These are phyloP conservation scores for Upupa epops DNA, from an alignment of 2,113 vertebrate species.

Conservation along the genomic window DNA sequence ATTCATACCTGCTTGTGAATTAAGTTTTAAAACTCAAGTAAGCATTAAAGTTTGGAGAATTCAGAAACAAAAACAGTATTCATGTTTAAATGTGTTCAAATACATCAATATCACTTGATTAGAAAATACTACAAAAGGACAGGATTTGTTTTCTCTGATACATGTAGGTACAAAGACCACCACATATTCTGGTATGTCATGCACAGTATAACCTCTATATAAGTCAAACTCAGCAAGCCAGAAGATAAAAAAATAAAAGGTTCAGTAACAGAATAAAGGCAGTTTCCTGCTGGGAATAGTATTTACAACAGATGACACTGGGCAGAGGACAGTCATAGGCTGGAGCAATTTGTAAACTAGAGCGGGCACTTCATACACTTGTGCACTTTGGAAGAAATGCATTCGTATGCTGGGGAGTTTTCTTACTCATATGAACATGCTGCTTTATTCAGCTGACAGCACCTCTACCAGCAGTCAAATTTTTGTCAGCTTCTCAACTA, in stretches of 20 bases:
- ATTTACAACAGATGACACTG: not conserved
- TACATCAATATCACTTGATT: not conserved
- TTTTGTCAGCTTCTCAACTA: not conserved
- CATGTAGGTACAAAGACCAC: not conserved
- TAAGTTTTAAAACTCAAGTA: not conserved
- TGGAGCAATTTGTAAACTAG: not conserved
- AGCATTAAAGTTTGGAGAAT: not conserved
- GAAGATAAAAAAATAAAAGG: not conserved
- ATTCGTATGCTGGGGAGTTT: not conserved
- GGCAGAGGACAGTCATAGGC: fast-evolving
- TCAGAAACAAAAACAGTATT: not conserved
- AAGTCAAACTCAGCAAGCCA: not conserved
- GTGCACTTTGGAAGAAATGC: not conserved
- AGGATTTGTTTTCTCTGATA: not conserved
- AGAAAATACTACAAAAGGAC: not conserved
- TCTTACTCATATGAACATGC: not conserved
- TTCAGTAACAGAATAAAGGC: not conserved
- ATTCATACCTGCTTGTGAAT: not conserved
- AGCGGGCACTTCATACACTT: too few relatives aligned
- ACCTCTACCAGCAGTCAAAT: not conserved
- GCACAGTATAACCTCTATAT: not conserved
- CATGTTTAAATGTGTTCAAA: not conserved
- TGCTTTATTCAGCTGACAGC: not conserved
- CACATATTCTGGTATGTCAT: not conserved
- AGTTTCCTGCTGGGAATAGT: not conserved